phyloP scores from a whole-genome alignment of 2,113 vertebrate genomes.

The Heterotilapia buettikoferi region DNA sequence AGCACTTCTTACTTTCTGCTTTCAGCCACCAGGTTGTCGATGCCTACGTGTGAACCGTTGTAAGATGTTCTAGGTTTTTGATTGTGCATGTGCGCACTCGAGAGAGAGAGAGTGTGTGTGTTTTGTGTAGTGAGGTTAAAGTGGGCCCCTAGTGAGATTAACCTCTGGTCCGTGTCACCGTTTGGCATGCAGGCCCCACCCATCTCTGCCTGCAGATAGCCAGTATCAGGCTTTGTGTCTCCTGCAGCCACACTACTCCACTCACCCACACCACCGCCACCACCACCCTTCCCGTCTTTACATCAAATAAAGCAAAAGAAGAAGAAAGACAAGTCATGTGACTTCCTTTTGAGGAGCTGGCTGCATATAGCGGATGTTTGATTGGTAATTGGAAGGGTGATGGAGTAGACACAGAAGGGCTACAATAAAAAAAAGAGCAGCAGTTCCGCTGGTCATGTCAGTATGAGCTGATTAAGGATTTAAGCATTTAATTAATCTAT shows the following conservation, averaged over 20 bases:
- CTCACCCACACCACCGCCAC: not conserved
- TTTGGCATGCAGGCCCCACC: constrained; percentile 79
- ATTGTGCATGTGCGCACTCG: not conserved
- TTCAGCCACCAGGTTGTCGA: not conserved
- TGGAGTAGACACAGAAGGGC: not conserved
- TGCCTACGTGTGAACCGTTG: constrained; percentile 20
- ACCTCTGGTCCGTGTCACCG: constrained; percentile 76
- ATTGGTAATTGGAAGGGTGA: constrained; percentile 69
- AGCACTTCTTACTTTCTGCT: not conserved
- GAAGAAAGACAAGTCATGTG: constrained; percentile 77
- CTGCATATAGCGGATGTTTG: constrained; percentile 67
- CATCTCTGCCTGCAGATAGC: constrained; percentile 71
- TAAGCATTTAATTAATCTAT: not conserved
- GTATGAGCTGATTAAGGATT: not conserved
- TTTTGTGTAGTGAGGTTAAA: constrained; percentile 74
- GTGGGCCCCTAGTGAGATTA: constrained; percentile 77
- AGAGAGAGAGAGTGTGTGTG: constrained; percentile 41
- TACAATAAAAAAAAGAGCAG: constrained; percentile 3
- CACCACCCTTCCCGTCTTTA: constrained; percentile 14
- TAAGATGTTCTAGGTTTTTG: constrained; percentile 25
- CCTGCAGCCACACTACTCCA: constrained; percentile 55
- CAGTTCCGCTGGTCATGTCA: not conserved
- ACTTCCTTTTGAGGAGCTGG: constrained; percentile 75
- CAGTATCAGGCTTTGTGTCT: constrained; percentile 82
- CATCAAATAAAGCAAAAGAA: constrained; percentile 52